These are phyloP conservation scores for Pungitius pungitius DNA, from an alignment of 2,113 vertebrate genomes.

Conservation along the genomic window DNA sequence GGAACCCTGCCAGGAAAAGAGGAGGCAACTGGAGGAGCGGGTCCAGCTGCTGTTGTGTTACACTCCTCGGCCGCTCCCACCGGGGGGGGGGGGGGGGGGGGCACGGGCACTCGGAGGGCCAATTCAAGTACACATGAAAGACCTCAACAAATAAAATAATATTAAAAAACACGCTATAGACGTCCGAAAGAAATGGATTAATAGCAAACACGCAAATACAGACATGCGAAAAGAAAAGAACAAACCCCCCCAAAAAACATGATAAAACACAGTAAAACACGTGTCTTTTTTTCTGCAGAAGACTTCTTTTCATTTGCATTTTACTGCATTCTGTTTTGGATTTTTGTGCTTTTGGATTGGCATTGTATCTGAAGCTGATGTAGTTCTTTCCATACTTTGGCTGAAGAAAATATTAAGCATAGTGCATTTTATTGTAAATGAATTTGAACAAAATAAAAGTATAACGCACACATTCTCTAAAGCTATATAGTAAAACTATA, in stretches of 20 bases:
- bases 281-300: background rate
- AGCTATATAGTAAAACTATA: background rate
- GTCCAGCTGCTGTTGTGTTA: conserved; percentile 48
- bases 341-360: background rate
- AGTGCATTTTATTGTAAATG: background rate
- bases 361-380: background rate
- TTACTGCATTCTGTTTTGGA: background rate
- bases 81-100: background rate
- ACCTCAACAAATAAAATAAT: too few relatives aligned
- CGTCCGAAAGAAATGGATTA: too few relatives aligned
- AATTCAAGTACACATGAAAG: too few relatives aligned
- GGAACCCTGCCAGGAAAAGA: conserved; percentile 18
- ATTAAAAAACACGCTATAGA: too few relatives aligned
- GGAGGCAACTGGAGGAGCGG: conserved; percentile 32
- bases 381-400: background rate
- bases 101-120: too few relatives aligned
- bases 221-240: too few relatives aligned
- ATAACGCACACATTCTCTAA: background rate
- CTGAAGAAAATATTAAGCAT: background rate
- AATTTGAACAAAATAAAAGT: background rate
- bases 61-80: conserved; percentile 32
- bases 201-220: too few relatives aligned
- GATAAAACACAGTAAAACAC: background rate
- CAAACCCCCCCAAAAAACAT: too few relatives aligned
- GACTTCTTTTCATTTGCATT: too few relatives aligned